Evolutionary conservation across 2,113 vertebrate genomes (phyloP), one percentile per base, ranked within the genome.

Genomic region (Sciurus niger): DNA sequence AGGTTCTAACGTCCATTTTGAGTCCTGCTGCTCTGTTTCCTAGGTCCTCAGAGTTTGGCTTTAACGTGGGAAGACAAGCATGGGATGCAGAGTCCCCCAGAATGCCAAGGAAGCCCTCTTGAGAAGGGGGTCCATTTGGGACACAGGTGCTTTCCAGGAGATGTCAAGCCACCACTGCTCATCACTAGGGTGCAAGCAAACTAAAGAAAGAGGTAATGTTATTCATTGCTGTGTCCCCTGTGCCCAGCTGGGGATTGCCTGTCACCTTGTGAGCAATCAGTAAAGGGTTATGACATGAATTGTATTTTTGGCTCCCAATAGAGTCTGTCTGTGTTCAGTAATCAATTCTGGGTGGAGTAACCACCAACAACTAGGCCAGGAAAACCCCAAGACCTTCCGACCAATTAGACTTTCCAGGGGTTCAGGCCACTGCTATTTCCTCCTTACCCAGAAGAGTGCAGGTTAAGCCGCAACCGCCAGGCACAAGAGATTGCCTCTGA

Each of bases 341-440:
- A 53, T 93, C 68, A 63, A 6, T 40, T 48, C 63, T 55, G 32
- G 60, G 25, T 78, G 25, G 46, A 95, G 79, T 73, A 65, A 37
- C 70, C n/a, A 85, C 40, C n/a, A 88, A 20, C 22, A 90, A 8
- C 20, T 20, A 68, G 72, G 18, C 93, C 84, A 96, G 60, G 53
- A 96, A 97, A 95, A 90, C 53, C 28, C 9, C 90, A 22, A 63
- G 68, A 12, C 14, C 46, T 93, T 91, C 63, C 78, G 51, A 55
- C 37, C 91, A 89, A 79, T 94, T 91, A 89, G 93, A 94, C 40
- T 94, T 97, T 95, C 94, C 94, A 89, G n/a, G 67, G 73, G 60
- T 84, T 84, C 90, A 90, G 79, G 51, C 73, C 77, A 40, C 89
- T 89, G 84, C 43, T n/a, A 83, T 97, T 93, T 97, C 85, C 82